phyloP scores from a whole-genome alignment of 2,888 invertebrate genomes.

The Pterobdella sp. region DNA sequence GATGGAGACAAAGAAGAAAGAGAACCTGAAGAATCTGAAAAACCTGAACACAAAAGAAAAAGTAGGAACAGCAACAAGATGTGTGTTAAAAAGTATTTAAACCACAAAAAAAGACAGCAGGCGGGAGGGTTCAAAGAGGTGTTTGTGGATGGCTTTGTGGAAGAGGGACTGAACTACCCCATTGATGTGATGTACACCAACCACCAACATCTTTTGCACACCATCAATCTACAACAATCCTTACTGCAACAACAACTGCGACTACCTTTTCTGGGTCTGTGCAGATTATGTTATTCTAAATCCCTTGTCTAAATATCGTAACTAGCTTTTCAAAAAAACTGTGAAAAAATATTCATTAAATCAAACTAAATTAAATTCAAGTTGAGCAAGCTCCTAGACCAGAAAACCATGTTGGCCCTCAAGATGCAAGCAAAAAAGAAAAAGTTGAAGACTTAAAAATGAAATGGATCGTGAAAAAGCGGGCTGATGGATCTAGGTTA shows the following conservation, averaged over 20 bases:
- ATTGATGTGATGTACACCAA: slow-evolving; percentile 65
- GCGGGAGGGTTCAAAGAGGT: not conserved
- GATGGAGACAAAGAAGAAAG: slow-evolving; percentile 23
- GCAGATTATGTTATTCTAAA: too few relatives aligned
- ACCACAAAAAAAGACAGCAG: not conserved
- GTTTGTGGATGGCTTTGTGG: not conserved
- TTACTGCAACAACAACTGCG: slow-evolving; percentile 49
- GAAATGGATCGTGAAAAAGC: slow-evolving; percentile 67
- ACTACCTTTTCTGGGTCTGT: not conserved
- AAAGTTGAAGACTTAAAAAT: slow-evolving; percentile 39
- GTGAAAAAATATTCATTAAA: too few relatives aligned
- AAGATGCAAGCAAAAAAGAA: too few relatives aligned
- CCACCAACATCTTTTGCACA: slow-evolving; percentile 62
- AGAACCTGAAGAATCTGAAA: not conserved
- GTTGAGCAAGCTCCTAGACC: too few relatives aligned
- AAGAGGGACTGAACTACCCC: too few relatives aligned
- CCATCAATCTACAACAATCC: slow-evolving; percentile 64
- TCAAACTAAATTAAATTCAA: too few relatives aligned
- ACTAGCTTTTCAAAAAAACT: too few relatives aligned
- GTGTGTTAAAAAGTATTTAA: not conserved
- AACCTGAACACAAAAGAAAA: not conserved
- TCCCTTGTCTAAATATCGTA: too few relatives aligned
- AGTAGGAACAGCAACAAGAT: not conserved
- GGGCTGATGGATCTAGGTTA: slow-evolving; percentile 62
- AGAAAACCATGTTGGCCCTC: too few relatives aligned